Evolutionary conservation across 2,888 invertebrate species (phyloP), one percentile per base, ranked within the genome.

Genomic region (Molanna angustata): DNA sequence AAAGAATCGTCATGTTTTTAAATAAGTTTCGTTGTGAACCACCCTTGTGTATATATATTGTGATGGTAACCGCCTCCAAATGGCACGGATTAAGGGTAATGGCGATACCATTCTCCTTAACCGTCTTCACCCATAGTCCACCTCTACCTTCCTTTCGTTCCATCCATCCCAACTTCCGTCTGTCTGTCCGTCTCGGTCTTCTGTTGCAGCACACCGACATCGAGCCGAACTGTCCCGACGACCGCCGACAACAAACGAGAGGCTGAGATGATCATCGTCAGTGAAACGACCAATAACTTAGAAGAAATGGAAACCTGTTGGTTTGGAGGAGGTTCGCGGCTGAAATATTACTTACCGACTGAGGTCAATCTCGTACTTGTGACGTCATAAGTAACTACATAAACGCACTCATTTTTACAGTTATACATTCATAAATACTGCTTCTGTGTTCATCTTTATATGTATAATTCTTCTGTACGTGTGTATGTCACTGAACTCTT

Each of bases 1-100:
- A n/a, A n/a, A n/a, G n/a, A n/a, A n/a, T n/a, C n/a, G n/a, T n/a
- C n/a, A n/a, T n/a, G n/a, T n/a, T n/a, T n/a, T n/a, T n/a, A n/a
- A n/a, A n/a, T n/a, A n/a, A n/a, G n/a, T n/a, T 33, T 33, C 33
- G 48, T 22, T 20, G 16, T 46, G 54, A 54, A 45, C 41, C 9
- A 9, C 40, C 41, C 27, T 32, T 44, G 40, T 45, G 55, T 58
- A 55, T 58, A 58, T 58, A 58, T 55, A 52, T 57, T 35, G 53
- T 49, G 53, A 41, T 51, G 50, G 57, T 65, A 62, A 70, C 73
- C 74, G 69, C 74, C 74, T 70, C 73, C 74, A 75, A 76, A 76
- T 74, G 74, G 72, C 73, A 69, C 70, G 71, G 73, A 74, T 74
- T 76, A 75, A 75, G 73, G 69, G 68, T 75, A 76, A 76, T 76